Base-by-base conservation (phyloP, 2,113 vertebrate genomes). In the Albula goreensis region DNA sequence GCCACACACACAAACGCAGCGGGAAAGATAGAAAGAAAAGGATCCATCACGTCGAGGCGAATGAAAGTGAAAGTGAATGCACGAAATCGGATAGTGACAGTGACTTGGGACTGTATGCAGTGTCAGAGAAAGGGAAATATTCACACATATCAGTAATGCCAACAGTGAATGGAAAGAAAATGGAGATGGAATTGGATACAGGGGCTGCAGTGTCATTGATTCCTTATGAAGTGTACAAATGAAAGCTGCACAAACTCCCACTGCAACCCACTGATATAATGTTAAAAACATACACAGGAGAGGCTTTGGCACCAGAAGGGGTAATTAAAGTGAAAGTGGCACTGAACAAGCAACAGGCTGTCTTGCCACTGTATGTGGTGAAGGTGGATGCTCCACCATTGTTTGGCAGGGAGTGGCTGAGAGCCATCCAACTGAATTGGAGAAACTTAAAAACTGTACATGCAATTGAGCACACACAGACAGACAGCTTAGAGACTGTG, bases 161-260 rank as follows among this genome's bases (percentile, higher is more conserved):
- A 7, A 41, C 48, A 19, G 53, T 56, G 11, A 56, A 56, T 56
- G 11, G 53, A 56, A 56, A 56, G 5, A 56, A 5, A 66, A n/a
- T n/a, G n/a, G n/a, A n/a, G n/a, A n/a, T n/a, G n/a, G n/a, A n/a
- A n/a, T n/a, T n/a, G n/a, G n/a, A 82, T 50, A 80, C 85, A 41
- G 85, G 85, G 78, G 85, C 52, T 49, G 78, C 78, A 10, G 85
- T 85, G 50, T 85, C 78, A 56, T 56, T 56, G 53, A 56, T 56
- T 56, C 53, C 53, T 6, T 56, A 11, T 5, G 53, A 31, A 50
- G 7, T 7, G 31, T 80, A 80, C 31, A 80, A 50, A 80, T 7
- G 79, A 6, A 80, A 6, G 9, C 79, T 80, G 79, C 6, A 31
- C 79, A 8, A 80, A 5, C 6, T 80, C 0, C 41, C 79, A 6